These are phyloP conservation scores for Xestia sexstrigata DNA, from an alignment of 2,888 invertebrate genomes.

Conservation along the genomic window DNA sequence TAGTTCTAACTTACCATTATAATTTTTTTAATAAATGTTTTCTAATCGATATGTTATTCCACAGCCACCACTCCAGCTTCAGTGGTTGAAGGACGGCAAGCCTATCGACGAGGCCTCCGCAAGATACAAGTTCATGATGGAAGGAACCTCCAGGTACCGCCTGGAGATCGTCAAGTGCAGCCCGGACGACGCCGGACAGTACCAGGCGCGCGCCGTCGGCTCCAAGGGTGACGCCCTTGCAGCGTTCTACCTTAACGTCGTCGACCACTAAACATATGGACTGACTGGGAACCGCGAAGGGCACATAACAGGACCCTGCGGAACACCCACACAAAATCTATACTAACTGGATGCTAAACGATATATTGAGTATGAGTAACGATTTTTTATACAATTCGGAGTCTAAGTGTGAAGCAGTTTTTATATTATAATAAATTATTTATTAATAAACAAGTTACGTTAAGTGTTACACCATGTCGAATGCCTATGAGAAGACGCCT, in stretches of 20 bases:
- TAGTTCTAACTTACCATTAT: background rate
- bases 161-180: conserved; percentile 94
- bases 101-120: conserved; percentile 94
- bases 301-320: conserved; percentile 77
- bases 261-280: conserved; percentile 81
- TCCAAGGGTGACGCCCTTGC: conserved; percentile 96
- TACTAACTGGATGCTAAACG: conserved; percentile 73
- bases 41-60: conserved; percentile 35
- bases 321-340: conserved; percentile 69
- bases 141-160: conserved; percentile 94
- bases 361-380: conserved; percentile 80
- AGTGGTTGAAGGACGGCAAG: conserved; percentile 98
- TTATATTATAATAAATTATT: conserved; percentile 83
- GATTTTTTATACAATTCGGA: conserved; percentile 88
- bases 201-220: conserved; percentile 95
- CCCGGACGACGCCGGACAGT: conserved; percentile 96
- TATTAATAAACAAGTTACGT: conserved; percentile 81
- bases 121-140: conserved; percentile 95
- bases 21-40: no score
- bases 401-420: conserved; percentile 86
- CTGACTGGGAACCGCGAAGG: conserved; percentile 75
- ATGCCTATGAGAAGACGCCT: conserved; percentile 85
- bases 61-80: conserved; percentile 92
- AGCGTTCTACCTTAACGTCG: conserved; percentile 96
- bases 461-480: conserved; percentile 90